phyloP scores from a whole-genome alignment of 2,888 invertebrate species.

The Actias luna region DNA sequence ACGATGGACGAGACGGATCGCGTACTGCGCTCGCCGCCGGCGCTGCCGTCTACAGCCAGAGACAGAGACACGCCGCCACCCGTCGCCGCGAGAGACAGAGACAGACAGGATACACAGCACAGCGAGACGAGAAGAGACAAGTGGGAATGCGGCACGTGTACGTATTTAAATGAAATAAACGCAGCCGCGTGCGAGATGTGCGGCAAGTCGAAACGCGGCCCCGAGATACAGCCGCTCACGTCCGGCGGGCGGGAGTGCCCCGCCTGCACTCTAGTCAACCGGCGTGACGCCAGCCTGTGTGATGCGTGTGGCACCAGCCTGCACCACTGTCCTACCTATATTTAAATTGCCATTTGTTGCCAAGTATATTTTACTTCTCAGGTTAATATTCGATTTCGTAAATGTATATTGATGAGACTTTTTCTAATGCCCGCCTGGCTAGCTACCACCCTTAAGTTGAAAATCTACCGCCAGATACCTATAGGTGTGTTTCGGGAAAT shows the following conservation, averaged over 20 bases:
- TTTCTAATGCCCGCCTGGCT: too few relatives aligned
- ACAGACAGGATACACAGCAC: conserved; percentile 25
- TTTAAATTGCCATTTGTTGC: conserved; percentile 55
- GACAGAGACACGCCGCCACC: conserved; percentile 40
- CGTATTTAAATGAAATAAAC: conserved; percentile 82
- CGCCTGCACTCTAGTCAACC: conserved; percentile 88
- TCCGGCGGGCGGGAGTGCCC: conserved; percentile 89
- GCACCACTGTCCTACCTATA: conserved; percentile 89
- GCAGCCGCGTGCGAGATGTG: conserved; percentile 88
- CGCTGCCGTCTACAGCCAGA: conserved; percentile 41
- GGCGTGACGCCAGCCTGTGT: conserved; percentile 83
- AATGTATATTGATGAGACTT: too few relatives aligned
- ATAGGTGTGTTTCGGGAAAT: too few relatives aligned
- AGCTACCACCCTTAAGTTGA: too few relatives aligned
- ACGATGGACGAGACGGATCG: conserved; percentile 68
- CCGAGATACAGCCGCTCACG: conserved; percentile 84
- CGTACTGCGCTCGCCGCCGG: conserved; percentile 45
- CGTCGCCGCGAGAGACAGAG: conserved; percentile 31
- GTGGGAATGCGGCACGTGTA: conserved; percentile 89
- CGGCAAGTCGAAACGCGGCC: conserved; percentile 83
- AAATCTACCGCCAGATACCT: too few relatives aligned
- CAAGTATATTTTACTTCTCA: too few relatives aligned
- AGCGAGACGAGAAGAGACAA: conserved; percentile 40
- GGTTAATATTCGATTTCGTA: not conserved
- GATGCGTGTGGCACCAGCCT: conserved; percentile 86